These are phyloP conservation scores for Anthoscopus minutus DNA, from an alignment of 2,113 vertebrate species.

Conservation along the genomic window DNA sequence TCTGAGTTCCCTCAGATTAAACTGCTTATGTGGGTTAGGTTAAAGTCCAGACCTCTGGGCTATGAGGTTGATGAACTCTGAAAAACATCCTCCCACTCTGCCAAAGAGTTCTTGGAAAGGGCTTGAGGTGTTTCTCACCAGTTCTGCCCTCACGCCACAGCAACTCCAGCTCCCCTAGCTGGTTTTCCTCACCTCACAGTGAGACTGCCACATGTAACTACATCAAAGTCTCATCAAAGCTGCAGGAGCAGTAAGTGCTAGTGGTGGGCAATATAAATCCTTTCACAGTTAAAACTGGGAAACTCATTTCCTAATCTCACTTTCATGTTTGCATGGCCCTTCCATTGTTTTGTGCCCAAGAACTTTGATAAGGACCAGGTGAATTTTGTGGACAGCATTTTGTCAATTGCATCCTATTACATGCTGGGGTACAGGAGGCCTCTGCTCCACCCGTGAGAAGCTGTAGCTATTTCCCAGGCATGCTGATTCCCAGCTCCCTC, in stretches of 20 bases:
- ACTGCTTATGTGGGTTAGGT: background rate
- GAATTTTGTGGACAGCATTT: background rate
- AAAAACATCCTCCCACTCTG: background rate
- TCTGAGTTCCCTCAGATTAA: background rate
- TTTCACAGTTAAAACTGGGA: background rate
- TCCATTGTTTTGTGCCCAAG: background rate
- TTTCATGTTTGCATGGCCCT: background rate
- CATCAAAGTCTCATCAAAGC: background rate
- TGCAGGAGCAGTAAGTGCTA: background rate
- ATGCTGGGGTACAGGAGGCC: background rate
- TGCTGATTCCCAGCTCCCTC: background rate
- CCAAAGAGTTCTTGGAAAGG: background rate
- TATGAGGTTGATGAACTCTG: background rate
- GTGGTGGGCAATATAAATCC: background rate
- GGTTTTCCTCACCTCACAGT: accelerated
- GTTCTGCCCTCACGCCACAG: background rate
- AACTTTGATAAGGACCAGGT: background rate
- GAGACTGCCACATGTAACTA: accelerated
- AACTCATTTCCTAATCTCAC: background rate
- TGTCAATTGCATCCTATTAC: accelerated
- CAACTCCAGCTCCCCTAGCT: background rate
- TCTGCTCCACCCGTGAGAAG: accelerated
- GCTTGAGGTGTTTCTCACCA: background rate
- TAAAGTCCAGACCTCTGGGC: background rate
- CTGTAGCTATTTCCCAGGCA: background rate